Base-by-base conservation (phyloP, 2,113 vertebrate species). In the Ptychochromis oligacanthus region DNA sequence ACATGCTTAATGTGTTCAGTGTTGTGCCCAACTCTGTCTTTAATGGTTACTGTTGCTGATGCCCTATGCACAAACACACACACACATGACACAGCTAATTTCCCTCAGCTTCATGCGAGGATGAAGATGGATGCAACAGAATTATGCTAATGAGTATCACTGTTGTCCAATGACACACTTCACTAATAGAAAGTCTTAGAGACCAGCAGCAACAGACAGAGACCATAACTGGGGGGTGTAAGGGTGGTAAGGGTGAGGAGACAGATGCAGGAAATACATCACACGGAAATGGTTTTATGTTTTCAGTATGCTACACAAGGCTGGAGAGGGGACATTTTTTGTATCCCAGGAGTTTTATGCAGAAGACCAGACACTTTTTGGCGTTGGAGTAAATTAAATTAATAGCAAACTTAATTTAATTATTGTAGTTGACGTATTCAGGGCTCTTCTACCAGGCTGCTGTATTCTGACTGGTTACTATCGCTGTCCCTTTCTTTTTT, bases 121-220 rank as follows among this genome's bases (percentile, higher is more conserved):
- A 11, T 86, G 79, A 70, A 82, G 88, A 90, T 61, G 5, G 78
- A 86, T 88, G 81, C 87, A 3, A 14, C 57, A 36, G 77, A 34
- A 83, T 88, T 86, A 91, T 81, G 81, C 83, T 83, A 85, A 92
- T 90, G 46, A 82, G 77, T 54, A 52, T 56, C 78, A 40, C 84
- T 80, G 58, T 60, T 77, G 84, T 87, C 84, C 89, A 91, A 59
- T 91, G 80, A 88, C 80, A 90, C 36, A 77, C 82, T 84, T 81
- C 61, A 79, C 67, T 87, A 80, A 65, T 38, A 80, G 57, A 85
- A 83, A 87, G 78, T 62, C 65, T 75, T 49, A 82, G 77, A 87
- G 61, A 75, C 40, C 79, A 1, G n/a, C 46, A 81, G 46, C 65
- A 49, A 81, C 1, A 22, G 58, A 82, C 36, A 75, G 31, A 67